Evolutionary conservation across 1,140 invertebrate species (phyloP), one percentile per base, ranked within the genome.

Genomic region (Holcopasites calliopsidis): DNA sequence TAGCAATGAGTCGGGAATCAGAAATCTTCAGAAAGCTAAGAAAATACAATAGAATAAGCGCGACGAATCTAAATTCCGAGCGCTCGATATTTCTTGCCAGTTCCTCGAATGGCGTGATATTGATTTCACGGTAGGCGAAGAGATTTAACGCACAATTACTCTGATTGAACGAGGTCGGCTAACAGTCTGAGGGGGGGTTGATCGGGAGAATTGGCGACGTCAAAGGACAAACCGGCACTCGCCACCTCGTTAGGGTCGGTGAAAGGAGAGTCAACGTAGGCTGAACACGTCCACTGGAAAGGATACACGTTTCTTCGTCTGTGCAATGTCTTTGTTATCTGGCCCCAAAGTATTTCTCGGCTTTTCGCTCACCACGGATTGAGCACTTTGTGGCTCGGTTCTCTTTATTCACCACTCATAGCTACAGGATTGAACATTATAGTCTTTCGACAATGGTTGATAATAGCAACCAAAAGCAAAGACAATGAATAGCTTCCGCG

Each of bases 101-200:
- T 13, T 47, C n/a, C 49, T 76, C 42, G 42, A 28, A 71, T 13
- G 70, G 55, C 18, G 66, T 50, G 80, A 79, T 87, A 85, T 88
- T 85, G 87, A 87, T 87, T 88, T 70, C 65, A 62, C 35, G 72
- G 38, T 44, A 47, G 65, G 54, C 50, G 74, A 83, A 75, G 74
- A 83, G 86, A 88, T 88, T 88, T 84, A 86, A 86, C 86, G 84
- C 66, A 77, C 85, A 87, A 89, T 89, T 89, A 87, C 82, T 80
- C 80, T 83, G 83, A 89, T 88, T 87, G 86, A 86, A 78, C 64
- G 71, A 78, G 57, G 35, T 60, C 54, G 52, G 73, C 68, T 33
- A 52, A n/a, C n/a, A 70, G 72, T 23, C 49, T 21, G 18, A 16
- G 21, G 44, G 49, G 47, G 55, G 18, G 76, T 73, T 35, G 21